Evolutionary conservation across 1,140 invertebrate genomes (phyloP), one percentile per base, ranked within the genome.

Genomic region (Cotesia typhae): DNA sequence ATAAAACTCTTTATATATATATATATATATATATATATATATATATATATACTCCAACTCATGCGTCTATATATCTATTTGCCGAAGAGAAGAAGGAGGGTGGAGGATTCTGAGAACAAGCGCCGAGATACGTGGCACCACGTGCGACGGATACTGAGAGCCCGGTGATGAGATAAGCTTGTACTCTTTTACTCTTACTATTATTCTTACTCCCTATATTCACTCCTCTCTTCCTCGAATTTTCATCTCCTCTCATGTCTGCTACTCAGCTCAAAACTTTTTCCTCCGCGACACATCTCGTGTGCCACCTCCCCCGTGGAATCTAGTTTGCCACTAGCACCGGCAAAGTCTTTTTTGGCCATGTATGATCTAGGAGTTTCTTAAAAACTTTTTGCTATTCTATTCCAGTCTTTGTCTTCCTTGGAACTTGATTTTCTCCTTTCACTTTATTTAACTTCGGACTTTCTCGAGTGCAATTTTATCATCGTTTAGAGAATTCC

Each of bases 61-160:
- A 60, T 66, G 38, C 64, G 38, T 17, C 41, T 36, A 20, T 75
- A 66, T 73, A 73, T 71, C 64, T 70, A 71, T 75, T 75, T 73
- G 64, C 55, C 28, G 0, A 55, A 67, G 55, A 20, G 53, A 65
- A 71, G 60, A 63, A 55, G 57, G 55, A 20, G 53, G 65, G 72
- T 65, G 57, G 60, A 63, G 63, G 60, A 72, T 57, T 76, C 52
- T 51, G 47, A 70, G 47, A 70, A 72, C 67, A 73, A 77, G 73
- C 59, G 61, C 57, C 69, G 63, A 73, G 73, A 72, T 78, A 80
- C 81, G 74, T 76, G 76, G 77, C 73, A 81, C 79, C 79, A 80
- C 77, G 77, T 78, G 71, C 72, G 61, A 67, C 73, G 55, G 52
- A 68, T 55, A 73, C 73, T 51, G 64, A 66, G 47, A 17, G 6